phyloP scores from a whole-genome alignment of 2,113 vertebrate species.

The Falcunculus frontatus region DNA sequence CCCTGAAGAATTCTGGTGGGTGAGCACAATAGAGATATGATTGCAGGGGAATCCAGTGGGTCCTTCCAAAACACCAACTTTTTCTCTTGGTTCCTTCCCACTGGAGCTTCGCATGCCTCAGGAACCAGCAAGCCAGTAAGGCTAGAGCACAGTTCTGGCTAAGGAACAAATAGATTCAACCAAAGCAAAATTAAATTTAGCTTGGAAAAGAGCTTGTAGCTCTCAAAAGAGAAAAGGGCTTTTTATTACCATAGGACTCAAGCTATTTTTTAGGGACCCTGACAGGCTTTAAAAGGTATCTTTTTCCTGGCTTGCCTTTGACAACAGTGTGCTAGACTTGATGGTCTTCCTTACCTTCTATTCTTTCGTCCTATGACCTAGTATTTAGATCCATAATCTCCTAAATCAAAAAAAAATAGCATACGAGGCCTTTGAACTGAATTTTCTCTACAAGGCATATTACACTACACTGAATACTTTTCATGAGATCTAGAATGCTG shows the following conservation, averaged over 20 bases:
- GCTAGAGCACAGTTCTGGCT: neutral
- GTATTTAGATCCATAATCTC: neutral
- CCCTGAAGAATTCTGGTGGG: neutral
- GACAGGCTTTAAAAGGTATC: neutral
- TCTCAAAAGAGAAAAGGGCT: neutral
- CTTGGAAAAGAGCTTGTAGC: neutral
- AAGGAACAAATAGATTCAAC: neutral
- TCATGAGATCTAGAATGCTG: neutral
- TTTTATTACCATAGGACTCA: neutral
- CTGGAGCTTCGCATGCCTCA: neutral
- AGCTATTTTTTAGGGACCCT: neutral
- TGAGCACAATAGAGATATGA: neutral
- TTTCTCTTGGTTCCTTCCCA: neutral
- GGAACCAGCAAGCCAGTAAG: neutral
- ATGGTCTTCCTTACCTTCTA: neutral
- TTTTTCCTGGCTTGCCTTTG: neutral
- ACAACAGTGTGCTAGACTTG: neutral
- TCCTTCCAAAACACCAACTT: neutral
- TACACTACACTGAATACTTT: neutral
- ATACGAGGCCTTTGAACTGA: neutral
- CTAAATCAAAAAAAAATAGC: neutral
- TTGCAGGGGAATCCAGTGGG: neutral
- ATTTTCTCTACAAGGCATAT: neutral
- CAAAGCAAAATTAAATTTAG: neutral
- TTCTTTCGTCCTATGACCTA: neutral